phyloP scores from a whole-genome alignment of 1,140 invertebrate genomes.

The Thaumatotibia leucotreta region DNA sequence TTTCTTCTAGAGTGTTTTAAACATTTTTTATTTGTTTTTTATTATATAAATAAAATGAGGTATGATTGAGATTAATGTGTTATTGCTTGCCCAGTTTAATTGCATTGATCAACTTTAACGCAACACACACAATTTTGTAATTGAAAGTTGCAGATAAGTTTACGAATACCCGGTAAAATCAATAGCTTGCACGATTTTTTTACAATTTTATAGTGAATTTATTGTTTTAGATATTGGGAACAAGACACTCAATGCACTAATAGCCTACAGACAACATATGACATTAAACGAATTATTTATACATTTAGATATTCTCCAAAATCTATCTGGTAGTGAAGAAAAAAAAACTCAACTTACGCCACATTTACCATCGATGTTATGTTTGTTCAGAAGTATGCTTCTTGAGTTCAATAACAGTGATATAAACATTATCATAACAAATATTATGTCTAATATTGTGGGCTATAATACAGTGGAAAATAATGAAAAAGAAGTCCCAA shows the following conservation, averaged over 20 bases:
- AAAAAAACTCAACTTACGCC: slow-evolving; percentile 36
- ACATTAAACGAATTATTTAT: slow-evolving; percentile 49
- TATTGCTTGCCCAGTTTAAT: too few relatives aligned
- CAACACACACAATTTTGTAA: too few relatives aligned
- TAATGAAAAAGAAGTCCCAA: slow-evolving; percentile 21
- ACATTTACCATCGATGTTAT: slow-evolving; percentile 32
- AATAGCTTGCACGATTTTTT: not conserved
- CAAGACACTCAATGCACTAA: slow-evolving; percentile 40
- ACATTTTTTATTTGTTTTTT: too few relatives aligned
- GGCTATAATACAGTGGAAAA: slow-evolving; percentile 33
- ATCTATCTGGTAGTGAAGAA: slow-evolving; percentile 37
- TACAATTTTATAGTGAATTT: not conserved
- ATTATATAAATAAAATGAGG: too few relatives aligned
- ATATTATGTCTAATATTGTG: slow-evolving; percentile 50
- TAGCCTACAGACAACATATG: slow-evolving; percentile 41
- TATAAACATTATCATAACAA: slow-evolving; percentile 51
- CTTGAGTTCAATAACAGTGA: slow-evolving; percentile 51
- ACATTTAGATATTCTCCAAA: slow-evolving; percentile 48
- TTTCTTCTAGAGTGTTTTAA: too few relatives aligned
- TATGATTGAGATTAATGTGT: too few relatives aligned
- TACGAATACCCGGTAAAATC: not conserved
- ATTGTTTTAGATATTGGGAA: slow-evolving; percentile 40
- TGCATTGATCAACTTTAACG: too few relatives aligned
- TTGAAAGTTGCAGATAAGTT: too few relatives aligned
- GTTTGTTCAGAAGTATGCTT: slow-evolving; percentile 45